Conservation (phyloP, 2,888 invertebrate species). For the Sinohyriopsis cumingii region DNA sequence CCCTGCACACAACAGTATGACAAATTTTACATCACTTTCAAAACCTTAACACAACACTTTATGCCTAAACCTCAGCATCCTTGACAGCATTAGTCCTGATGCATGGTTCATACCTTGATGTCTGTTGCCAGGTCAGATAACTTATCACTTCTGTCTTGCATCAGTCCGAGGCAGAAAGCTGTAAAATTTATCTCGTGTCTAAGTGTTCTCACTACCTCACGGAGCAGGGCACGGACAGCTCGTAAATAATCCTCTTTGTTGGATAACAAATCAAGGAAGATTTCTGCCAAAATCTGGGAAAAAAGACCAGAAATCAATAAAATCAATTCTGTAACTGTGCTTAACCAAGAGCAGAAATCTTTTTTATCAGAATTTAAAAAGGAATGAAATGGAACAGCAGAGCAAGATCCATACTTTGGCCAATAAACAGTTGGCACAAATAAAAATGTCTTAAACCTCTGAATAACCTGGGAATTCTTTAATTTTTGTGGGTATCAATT, state of each 20-base stretch:
- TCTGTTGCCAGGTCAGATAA: slow-evolving; percentile 68
- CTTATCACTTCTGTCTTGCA: slow-evolving; percentile 74
- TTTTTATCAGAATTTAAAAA: too few relatives aligned
- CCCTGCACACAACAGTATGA: too few relatives aligned
- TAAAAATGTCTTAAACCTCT: too few relatives aligned
- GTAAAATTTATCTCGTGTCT: slow-evolving; percentile 86
- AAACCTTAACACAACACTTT: too few relatives aligned
- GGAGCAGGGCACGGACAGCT: slow-evolving; percentile 86
- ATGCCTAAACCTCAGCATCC: too few relatives aligned
- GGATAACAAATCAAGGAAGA: slow-evolving; percentile 84
- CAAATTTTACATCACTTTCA: too few relatives aligned
- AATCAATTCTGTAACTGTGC: not conserved
- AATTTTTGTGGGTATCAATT: too few relatives aligned
- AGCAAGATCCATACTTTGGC: too few relatives aligned
- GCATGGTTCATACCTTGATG: slow-evolving; percentile 57
- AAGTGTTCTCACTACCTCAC: slow-evolving; percentile 90
- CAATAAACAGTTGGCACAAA: too few relatives aligned
- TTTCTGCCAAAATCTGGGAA: slow-evolving; percentile 71
- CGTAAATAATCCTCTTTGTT: slow-evolving; percentile 88
- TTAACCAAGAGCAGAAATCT: not conserved
- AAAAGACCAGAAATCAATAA: not conserved
- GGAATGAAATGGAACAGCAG: too few relatives aligned
- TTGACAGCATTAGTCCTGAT: too few relatives aligned
- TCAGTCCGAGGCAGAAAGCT: slow-evolving; percentile 85
- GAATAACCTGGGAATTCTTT: too few relatives aligned